A percentile compares a stretch with the other conserved stretches of the same genome.
Evolutionary conservation across 37 sponge, comb jelly and placozoan genomes (phyloP).

Genomic region (Hormiphora californensis): DNA sequence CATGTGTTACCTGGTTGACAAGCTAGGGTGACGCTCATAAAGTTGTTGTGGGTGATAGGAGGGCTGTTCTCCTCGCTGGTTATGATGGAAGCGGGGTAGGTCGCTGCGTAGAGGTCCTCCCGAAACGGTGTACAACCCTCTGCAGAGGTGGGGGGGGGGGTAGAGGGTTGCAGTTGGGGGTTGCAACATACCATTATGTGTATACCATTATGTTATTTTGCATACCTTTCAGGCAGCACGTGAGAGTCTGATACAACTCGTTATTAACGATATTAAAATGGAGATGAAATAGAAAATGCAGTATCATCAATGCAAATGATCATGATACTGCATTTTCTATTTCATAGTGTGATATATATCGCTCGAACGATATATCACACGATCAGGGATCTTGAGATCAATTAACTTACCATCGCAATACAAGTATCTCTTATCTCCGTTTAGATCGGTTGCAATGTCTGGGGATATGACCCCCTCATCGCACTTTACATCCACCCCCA

Average conservation of each 20-base stretch:
- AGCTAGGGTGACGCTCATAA: constrained; percentile 4
- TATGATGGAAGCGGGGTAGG: not conserved
- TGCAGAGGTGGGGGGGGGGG: no score
- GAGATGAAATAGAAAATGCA: no score
- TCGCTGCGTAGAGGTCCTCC: not conserved
- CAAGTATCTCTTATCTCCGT: not conserved
- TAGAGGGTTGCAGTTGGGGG: no score
- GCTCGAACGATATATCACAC: no score
- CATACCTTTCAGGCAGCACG: no score
- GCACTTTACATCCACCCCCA: not conserved
- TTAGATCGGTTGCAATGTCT: not conserved
- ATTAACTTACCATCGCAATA: not conserved
- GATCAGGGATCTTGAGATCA: not conserved
- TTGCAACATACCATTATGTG: no score
- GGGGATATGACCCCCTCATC: not conserved
- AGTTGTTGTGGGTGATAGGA: not conserved
- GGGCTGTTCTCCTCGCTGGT: constrained; percentile 13
- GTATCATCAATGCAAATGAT: no score
- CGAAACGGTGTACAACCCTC: not conserved
- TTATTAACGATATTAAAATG: no score
- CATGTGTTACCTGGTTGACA: not conserved
- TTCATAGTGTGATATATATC: no score
- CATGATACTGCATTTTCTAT: no score
- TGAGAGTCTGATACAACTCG: no score
- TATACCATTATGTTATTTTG: no score